phyloP scores from a whole-genome alignment of 2,888 invertebrate genomes.

The Meteorus cinctellus region DNA sequence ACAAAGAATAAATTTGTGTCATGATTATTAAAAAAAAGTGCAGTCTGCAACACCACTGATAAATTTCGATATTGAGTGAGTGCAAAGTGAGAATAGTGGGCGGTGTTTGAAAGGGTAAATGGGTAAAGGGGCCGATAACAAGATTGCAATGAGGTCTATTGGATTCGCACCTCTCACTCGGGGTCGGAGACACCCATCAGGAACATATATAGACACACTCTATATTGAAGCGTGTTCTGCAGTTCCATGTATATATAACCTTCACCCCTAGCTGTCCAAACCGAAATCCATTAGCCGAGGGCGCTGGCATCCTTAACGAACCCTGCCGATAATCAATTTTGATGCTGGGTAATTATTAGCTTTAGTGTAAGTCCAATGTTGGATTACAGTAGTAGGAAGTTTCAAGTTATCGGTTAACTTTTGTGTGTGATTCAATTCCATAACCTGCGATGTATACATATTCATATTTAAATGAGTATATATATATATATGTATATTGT shows the following conservation, averaged over 20 bases:
- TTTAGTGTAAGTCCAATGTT: constrained; percentile 49
- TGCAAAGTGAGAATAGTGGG: background rate
- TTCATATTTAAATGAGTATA: background rate
- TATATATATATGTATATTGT: background rate
- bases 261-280: constrained; percentile 21
- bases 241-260: constrained; percentile 13
- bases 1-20: no score
- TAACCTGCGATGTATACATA: background rate
- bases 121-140: constrained; percentile 39
- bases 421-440: constrained; percentile 13
- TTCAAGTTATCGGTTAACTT: constrained; percentile 15
- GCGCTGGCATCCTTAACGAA: constrained; percentile 58
- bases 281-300: constrained; percentile 52
- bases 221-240: constrained; percentile 28
- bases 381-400: constrained; percentile 42
- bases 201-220: constrained; percentile 5
- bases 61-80: constrained; percentile 26
- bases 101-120: constrained; percentile 26
- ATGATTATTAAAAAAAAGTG: no score
- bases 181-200: constrained; percentile 36
- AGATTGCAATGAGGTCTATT: constrained; percentile 38
- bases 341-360: constrained; percentile 65
- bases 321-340: constrained; percentile 55
- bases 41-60: no score
- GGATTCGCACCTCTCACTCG: constrained; percentile 43